These are phyloP conservation scores for Trissolcus japonicus DNA, from an alignment of 2,888 invertebrate genomes.

Conservation along the genomic window DNA sequence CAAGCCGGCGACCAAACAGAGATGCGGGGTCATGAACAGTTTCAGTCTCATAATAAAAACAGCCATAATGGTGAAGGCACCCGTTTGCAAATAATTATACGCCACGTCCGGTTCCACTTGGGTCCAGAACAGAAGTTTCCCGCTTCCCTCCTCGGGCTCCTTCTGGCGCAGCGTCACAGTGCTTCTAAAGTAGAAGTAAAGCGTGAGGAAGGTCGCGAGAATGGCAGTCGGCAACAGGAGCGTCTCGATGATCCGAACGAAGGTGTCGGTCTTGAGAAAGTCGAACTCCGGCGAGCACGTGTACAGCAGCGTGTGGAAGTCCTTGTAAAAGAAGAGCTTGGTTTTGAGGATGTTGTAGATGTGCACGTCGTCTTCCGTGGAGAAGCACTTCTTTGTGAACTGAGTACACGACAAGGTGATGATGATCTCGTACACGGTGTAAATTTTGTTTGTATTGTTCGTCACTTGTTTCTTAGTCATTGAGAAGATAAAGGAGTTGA, in stretches of 20 bases:
- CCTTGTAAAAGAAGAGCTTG: constrained; percentile 83
- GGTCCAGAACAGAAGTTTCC: constrained; percentile 68
- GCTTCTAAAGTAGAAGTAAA: constrained; percentile 75
- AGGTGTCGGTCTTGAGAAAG: constrained; percentile 80
- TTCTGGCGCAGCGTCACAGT: constrained; percentile 15
- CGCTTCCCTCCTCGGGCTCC: constrained; percentile 29
- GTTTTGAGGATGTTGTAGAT: constrained; percentile 84
- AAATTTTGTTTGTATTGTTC: constrained; percentile 33
- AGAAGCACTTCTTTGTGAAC: constrained; percentile 62
- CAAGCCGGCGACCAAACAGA: constrained; percentile 85
- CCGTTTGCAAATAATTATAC: constrained; percentile 85
- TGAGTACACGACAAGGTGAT: constrained; percentile 63
- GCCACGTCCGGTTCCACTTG: constrained; percentile 79
- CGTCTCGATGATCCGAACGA: constrained; percentile 78
- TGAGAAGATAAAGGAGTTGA: constrained; percentile 66
- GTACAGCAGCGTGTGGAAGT: constrained; percentile 87
- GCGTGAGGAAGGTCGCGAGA: constrained; percentile 75
- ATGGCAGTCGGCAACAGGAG: constrained; percentile 80
- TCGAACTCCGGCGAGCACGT: constrained; percentile 88
- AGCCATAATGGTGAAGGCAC: constrained; percentile 86
- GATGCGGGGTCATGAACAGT: constrained; percentile 85
- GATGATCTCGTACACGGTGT: constrained; percentile 62
- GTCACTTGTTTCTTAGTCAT: constrained; percentile 51
- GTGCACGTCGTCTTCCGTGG: constrained; percentile 80
- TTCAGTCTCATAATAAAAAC: constrained; percentile 86